phyloP scores from a whole-genome alignment of 2,113 vertebrate species.

The Leuciscus idus region DNA sequence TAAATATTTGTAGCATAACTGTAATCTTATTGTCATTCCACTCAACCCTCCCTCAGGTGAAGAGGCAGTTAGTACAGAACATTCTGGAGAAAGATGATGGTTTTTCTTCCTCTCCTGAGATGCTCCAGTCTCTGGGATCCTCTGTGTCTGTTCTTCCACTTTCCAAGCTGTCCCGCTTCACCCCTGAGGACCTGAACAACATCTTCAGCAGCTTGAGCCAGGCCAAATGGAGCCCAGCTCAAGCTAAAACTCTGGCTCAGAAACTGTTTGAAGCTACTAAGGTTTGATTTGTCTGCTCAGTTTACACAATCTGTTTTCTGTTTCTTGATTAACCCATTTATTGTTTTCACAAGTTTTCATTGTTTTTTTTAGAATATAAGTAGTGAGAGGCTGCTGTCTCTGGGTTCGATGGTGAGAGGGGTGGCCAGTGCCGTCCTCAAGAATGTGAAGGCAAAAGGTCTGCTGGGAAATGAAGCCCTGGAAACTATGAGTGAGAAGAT shows the following conservation, averaged over 20 bases:
- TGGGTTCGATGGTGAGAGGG: constrained; percentile 60
- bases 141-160: constrained; percentile 53
- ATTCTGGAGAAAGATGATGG: constrained; percentile 25
- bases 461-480: constrained; percentile 60
- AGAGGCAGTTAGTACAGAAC: constrained; percentile 57
- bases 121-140: constrained; percentile 51
- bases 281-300: constrained; percentile 55
- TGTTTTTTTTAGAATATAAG: constrained; percentile 34
- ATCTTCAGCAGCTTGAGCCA: constrained; percentile 50
- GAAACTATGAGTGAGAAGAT: constrained; percentile 58
- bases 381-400: constrained; percentile 53
- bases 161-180: constrained; percentile 52
- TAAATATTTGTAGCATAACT: neutral
- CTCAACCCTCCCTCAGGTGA: constrained; percentile 60
- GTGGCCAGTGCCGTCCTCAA: constrained; percentile 61
- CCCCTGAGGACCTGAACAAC: constrained; percentile 17
- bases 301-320: neutral
- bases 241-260: constrained; percentile 58
- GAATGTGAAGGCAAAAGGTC: constrained; percentile 41
- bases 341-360: neutral
- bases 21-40: neutral
- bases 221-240: constrained; percentile 54
- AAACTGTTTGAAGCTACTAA: constrained; percentile 51
- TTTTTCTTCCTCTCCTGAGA: neutral
- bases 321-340: constrained; percentile 23